Conservation (phyloP, 2,113 vertebrate genomes). For the Cottus gobio region DNA sequence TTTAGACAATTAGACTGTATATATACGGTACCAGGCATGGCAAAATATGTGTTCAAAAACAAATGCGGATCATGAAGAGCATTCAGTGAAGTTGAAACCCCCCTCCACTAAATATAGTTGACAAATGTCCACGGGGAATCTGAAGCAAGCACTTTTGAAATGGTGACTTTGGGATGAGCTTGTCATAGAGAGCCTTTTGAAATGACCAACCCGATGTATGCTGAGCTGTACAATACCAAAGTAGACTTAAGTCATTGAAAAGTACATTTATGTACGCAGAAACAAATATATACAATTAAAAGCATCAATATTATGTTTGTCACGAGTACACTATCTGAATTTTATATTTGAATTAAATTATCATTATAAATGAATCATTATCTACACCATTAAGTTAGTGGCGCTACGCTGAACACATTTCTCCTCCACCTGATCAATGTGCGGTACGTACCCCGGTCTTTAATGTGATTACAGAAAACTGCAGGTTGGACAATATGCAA, state of each 20-base stretch:
- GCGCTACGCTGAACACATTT: background rate
- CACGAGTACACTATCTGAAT: background rate
- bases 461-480: constrained; percentile 32
- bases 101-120: constrained; percentile 43
- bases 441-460: constrained; percentile 7
- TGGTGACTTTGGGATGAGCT: constrained; percentile 57
- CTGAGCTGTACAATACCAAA: background rate
- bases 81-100: constrained; percentile 42
- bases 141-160: constrained; percentile 57
- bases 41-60: constrained; percentile 16
- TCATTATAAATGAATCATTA: background rate
- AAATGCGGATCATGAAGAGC: constrained; percentile 24
- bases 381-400: background rate
- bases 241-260: background rate
- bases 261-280: background rate
- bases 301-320: background rate
- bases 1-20: background rate
- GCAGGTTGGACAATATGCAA: constrained; percentile 8
- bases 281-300: background rate
- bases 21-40: background rate
- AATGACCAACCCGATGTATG: background rate
- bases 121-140: constrained; percentile 41
- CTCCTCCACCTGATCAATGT: background rate
- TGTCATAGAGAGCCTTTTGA: constrained; percentile 23
- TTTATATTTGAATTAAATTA: background rate